Percentiles rank a stretch among this genome's conserved stretches.
These are phyloP conservation scores for Lomographa bimaculata DNA, from an alignment of 2,888 invertebrate genomes.

Conservation along the genomic window DNA sequence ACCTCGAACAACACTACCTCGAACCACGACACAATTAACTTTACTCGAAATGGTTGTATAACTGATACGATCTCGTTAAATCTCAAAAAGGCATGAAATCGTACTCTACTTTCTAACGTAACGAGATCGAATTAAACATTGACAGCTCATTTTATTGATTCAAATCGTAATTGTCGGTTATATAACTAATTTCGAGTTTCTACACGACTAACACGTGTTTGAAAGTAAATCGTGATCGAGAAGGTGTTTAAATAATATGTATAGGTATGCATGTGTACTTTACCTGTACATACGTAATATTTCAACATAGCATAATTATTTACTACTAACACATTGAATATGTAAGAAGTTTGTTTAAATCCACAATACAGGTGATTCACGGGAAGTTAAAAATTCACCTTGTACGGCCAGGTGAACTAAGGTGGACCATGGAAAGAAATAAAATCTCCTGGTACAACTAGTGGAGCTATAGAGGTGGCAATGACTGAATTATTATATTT, in stretches of 20 bases:
- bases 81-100: constrained; percentile 43
- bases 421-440: too few species aligned
- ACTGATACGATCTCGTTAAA: constrained; percentile 33
- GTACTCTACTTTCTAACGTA: constrained; percentile 57
- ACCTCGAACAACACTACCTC: constrained; percentile 16
- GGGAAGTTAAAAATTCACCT: too few species aligned
- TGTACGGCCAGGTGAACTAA: too few species aligned
- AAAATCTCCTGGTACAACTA: too few species aligned
- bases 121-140: constrained; percentile 12
- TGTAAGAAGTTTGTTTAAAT: too few species aligned
- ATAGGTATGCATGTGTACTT: constrained; percentile 7
- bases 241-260: too few species aligned
- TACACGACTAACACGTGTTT: constrained; percentile 25
- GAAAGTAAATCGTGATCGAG: constrained; percentile 46
- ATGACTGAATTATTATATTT: too few species aligned
- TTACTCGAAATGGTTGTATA: constrained; percentile 42
- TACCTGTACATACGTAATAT: constrained; percentile 5
- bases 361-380: too few species aligned
- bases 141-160: constrained; percentile 22
- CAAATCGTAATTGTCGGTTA: constrained; percentile 43
- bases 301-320: too few species aligned
- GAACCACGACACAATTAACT: constrained; percentile 12
- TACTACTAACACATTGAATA: too few species aligned
- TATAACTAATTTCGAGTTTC: constrained; percentile 53
- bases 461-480: too few species aligned